Conservation (phyloP, 2,113 vertebrate genomes). For the Larimichthys polyactis region DNA sequence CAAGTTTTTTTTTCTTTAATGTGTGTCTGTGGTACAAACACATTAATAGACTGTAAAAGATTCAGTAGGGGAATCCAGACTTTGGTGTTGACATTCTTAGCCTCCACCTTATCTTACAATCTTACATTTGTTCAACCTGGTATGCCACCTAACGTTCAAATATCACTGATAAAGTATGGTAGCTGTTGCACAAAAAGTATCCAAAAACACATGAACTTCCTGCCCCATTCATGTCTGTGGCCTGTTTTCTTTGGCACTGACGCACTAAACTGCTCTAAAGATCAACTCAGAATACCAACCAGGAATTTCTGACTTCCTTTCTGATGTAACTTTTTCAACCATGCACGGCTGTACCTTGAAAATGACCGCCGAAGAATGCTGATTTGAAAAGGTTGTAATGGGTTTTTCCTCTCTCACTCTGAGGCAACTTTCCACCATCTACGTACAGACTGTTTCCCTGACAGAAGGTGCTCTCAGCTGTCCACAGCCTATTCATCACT, state of each 20-base stretch:
- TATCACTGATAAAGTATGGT: not conserved
- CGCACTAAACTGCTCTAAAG: not conserved
- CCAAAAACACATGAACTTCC: constrained; percentile 7
- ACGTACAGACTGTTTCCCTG: constrained; percentile 49
- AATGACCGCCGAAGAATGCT: constrained; percentile 48
- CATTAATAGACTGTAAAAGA: not conserved
- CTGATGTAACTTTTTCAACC: constrained; percentile 11
- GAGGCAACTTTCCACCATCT: constrained; percentile 57
- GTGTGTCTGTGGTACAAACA: not conserved
- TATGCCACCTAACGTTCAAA: not conserved
- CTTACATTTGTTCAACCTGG: not conserved
- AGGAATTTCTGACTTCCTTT: constrained; percentile 16
- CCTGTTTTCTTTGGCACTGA: not conserved
- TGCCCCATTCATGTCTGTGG: not conserved
- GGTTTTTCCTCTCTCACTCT: constrained; percentile 44
- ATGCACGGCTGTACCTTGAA: constrained; percentile 10
- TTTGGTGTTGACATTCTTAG: not conserved
- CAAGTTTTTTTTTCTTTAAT: not conserved
- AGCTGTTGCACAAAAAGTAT: not conserved
- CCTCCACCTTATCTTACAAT: not conserved
- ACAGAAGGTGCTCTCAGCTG: constrained; percentile 69
- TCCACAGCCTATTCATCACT: constrained; percentile 78
- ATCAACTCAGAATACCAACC: constrained; percentile 21
- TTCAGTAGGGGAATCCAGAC: not conserved
- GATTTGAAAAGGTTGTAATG: constrained; percentile 44